Evolutionary conservation across 2,113 vertebrate species (phyloP).

Genomic region (Mirounga angustirostris): DNA sequence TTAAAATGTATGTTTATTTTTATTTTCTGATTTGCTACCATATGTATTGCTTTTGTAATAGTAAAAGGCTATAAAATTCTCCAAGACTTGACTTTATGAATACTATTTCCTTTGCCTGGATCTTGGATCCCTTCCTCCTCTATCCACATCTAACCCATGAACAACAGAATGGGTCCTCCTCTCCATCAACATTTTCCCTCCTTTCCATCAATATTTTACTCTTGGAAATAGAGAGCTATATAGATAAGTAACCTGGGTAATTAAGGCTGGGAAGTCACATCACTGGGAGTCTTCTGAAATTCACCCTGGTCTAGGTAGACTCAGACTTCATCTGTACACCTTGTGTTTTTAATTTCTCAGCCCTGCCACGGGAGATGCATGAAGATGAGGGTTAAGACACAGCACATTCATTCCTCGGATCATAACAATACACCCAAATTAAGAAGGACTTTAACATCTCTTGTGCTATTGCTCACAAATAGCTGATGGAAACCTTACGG

Average conservation of each 20-base stretch:
- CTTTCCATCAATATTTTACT: background rate
- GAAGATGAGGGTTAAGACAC: constrained; percentile 46
- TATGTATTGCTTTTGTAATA: constrained; percentile 47
- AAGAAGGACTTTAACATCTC: constrained; percentile 49
- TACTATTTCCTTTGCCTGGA: constrained; percentile 21
- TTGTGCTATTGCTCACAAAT: constrained; percentile 49
- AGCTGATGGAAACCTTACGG: constrained; percentile 73
- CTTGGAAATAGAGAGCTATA: background rate
- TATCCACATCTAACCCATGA: background rate
- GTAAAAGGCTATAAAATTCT: background rate
- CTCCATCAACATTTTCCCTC: background rate
- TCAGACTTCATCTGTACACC: background rate
- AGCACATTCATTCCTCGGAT: background rate
- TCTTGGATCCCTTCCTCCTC: constrained; percentile 21
- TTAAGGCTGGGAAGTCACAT: background rate
- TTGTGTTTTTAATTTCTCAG: constrained; percentile 59
- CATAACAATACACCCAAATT: constrained; percentile 27
- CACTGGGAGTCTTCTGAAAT: background rate
- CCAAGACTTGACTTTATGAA: constrained; percentile 20
- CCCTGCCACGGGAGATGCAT: background rate
- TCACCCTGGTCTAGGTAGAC: background rate
- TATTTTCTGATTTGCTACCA: constrained; percentile 43
- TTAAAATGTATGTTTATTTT: constrained; percentile 25
- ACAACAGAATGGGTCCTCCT: background rate
- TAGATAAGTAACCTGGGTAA: background rate